These are phyloP conservation scores for Philonicus albiceps DNA, from an alignment of 2,888 invertebrate species.

Conservation along the genomic window DNA sequence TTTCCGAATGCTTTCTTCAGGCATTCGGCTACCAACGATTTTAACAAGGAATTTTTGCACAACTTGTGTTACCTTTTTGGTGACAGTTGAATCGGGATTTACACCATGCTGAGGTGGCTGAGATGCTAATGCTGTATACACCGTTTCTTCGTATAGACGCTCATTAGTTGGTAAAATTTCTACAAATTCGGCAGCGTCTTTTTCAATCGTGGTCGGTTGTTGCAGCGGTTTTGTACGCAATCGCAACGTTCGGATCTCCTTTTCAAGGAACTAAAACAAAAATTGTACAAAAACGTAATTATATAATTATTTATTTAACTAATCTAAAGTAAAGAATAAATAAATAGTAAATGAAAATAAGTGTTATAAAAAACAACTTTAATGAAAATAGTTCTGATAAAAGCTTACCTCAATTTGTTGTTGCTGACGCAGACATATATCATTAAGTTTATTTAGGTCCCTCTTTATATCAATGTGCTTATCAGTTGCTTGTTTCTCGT, in stretches of 20 bases:
- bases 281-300: not conserved
- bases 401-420: slow-evolving; percentile 65
- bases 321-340: too few species aligned
- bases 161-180: slow-evolving; percentile 52
- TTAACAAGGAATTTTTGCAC: slow-evolving; percentile 57
- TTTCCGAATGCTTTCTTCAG: slow-evolving; percentile 55
- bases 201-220: slow-evolving; percentile 51
- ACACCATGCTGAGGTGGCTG: slow-evolving; percentile 50
- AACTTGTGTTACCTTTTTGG: slow-evolving; percentile 55
- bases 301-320: not conserved
- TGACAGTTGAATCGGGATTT: slow-evolving; percentile 39
- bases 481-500: slow-evolving; percentile 45
- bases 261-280: slow-evolving; percentile 55
- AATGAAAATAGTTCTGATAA: not conserved
- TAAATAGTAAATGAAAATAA: too few species aligned
- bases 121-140: slow-evolving; percentile 46
- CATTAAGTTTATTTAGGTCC: slow-evolving; percentile 57
- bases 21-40: slow-evolving; percentile 54
- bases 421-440: slow-evolving; percentile 62
- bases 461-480: slow-evolving; percentile 40
- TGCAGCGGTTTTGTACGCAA: slow-evolving; percentile 59
- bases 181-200: slow-evolving; percentile 37
- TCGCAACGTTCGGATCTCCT: slow-evolving; percentile 59
- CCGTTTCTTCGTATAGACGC: slow-evolving; percentile 47
- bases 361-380: too few species aligned